Percentiles rank a stretch among this genome's conserved stretches.
These are phyloP conservation scores for Globicephala melas DNA, from an alignment of 2,113 vertebrate species.

Conservation along the genomic window DNA sequence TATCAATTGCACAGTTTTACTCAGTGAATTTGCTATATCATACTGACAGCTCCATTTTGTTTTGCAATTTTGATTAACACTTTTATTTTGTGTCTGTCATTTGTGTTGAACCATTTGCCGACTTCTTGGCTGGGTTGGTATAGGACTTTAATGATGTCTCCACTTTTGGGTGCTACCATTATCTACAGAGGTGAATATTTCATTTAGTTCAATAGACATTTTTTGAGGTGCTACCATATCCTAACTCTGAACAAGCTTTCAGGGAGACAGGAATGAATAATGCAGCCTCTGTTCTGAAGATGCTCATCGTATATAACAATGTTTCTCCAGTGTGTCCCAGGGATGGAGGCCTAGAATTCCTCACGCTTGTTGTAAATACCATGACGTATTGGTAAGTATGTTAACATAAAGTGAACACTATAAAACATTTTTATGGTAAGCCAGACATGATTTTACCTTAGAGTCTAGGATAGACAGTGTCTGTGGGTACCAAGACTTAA, in stretches of 20 bases:
- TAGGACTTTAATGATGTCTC: not conserved
- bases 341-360: not conserved
- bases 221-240: not conserved
- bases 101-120: slow-evolving; percentile 1
- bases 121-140: not conserved
- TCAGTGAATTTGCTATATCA: not conserved
- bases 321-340: not conserved
- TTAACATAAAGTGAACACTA: not conserved
- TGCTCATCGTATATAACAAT: not conserved
- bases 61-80: not conserved
- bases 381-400: not conserved
- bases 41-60: not conserved
- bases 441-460: not conserved
- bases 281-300: not conserved
- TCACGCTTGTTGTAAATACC: not conserved
- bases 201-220: not conserved
- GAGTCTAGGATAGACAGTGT: not conserved
- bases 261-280: not conserved
- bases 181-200: not conserved
- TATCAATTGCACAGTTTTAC: not conserved
- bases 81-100: not conserved
- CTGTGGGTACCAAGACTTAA: not conserved
- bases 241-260: not conserved
- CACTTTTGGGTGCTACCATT: not conserved
- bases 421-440: not conserved